These are phyloP conservation scores for Hirtodrosophila duncani DNA, from an alignment of 2,888 invertebrate species.

Conservation along the genomic window DNA sequence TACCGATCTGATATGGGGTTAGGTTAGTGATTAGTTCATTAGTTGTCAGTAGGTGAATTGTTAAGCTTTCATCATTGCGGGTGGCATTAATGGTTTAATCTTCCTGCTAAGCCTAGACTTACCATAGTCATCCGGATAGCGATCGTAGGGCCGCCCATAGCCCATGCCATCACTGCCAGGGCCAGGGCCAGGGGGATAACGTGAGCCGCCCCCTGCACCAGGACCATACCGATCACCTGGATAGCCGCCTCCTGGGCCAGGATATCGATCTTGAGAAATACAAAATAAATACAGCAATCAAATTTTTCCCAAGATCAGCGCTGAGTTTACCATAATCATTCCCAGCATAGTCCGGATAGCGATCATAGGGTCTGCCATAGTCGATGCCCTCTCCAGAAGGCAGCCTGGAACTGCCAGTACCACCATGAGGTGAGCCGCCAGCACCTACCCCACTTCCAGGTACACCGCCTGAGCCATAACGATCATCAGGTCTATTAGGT, in stretches of 20 bases:
- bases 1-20: conserved; percentile 72
- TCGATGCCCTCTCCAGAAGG: conserved; percentile 66
- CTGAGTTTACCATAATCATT: conserved; percentile 71
- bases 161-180: conserved; percentile 60
- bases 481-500: conserved; percentile 80
- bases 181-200: conserved; percentile 24
- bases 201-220: conserved; percentile 56
- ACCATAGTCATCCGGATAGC: conserved; percentile 73
- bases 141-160: conserved; percentile 74
- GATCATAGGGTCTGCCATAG: conserved; percentile 75
- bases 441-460: conserved; percentile 71
- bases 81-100: conserved; percentile 44
- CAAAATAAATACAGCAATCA: neutral
- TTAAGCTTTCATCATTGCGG: neutral
- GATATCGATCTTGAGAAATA: conserved; percentile 52
- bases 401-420: conserved; percentile 56
- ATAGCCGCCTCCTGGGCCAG: conserved; percentile 62
- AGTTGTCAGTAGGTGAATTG: conserved; percentile 61
- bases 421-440: conserved; percentile 74
- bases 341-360: conserved; percentile 65
- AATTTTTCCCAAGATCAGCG: too few species aligned
- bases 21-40: conserved; percentile 73
- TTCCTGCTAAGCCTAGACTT: conserved; percentile 3
- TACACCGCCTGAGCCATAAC: conserved; percentile 78
- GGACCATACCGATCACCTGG: conserved; percentile 73